These are phyloP conservation scores for Potorous gilbertii DNA, from an alignment of 2,797 vertebrate species.

Conservation along the genomic window DNA sequence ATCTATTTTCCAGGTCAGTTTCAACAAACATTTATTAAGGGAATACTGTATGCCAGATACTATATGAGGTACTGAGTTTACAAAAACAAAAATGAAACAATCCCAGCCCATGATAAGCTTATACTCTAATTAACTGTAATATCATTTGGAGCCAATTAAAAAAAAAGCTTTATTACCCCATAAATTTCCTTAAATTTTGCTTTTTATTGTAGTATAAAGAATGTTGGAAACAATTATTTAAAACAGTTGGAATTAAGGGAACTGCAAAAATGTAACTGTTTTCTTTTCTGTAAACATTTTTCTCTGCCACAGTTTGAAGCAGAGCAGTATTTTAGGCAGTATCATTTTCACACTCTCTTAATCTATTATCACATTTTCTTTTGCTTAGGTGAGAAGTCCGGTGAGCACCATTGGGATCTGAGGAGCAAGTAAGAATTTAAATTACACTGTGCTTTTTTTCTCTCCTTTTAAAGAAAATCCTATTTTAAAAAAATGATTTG, in stretches of 20 bases:
- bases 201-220: slow-evolving; percentile 45
- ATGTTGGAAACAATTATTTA: slow-evolving; percentile 46
- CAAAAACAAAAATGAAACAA: neutral
- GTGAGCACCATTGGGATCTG: slow-evolving; percentile 74
- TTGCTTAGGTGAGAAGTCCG: slow-evolving; percentile 79
- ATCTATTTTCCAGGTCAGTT: too few relatives aligned
- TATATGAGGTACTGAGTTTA: neutral
- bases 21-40: neutral
- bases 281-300: slow-evolving; percentile 46
- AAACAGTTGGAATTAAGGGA: slow-evolving; percentile 30
- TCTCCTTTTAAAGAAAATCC: neutral
- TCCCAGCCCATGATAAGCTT: neutral
- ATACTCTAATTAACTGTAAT: neutral
- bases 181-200: slow-evolving; percentile 45
- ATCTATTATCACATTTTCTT: slow-evolving; percentile 66
- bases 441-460: neutral
- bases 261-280: slow-evolving; percentile 61
- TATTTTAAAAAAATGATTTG: slow-evolving; percentile 26
- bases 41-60: neutral
- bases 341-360: slow-evolving; percentile 62
- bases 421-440: slow-evolving; percentile 83
- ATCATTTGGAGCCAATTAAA: neutral
- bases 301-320: slow-evolving; percentile 45
- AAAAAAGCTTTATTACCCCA: neutral
- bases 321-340: slow-evolving; percentile 35